Evolutionary conservation across 1,140 invertebrate species (phyloP).

Genomic region (Drosophila seguyi): DNA sequence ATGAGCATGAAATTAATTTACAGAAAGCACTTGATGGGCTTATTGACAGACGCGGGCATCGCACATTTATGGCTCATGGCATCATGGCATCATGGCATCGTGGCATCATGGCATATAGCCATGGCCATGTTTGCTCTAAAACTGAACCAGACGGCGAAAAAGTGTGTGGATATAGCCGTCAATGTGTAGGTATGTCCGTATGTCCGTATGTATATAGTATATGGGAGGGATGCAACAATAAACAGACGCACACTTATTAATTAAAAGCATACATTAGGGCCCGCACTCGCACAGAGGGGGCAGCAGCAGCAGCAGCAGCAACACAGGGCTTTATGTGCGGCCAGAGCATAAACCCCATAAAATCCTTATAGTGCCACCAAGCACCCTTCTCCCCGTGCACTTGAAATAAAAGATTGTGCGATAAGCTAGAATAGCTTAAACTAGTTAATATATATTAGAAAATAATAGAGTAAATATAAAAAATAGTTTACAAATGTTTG

Average conservation of each 20-base stretch:
- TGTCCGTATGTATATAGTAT: background rate
- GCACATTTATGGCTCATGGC: conserved; percentile 55
- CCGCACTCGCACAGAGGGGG: conserved; percentile 22
- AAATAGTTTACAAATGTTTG: background rate
- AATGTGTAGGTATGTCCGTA: background rate
- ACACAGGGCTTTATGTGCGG: conserved; percentile 68
- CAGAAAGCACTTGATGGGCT: conserved; percentile 76
- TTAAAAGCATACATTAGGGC: conserved; percentile 73
- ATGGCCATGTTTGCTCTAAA: conserved; percentile 71
- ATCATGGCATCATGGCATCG: too few species aligned
- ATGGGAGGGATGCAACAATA: conserved; percentile 56
- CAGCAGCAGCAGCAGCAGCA: conserved; percentile 29
- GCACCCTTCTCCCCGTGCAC: conserved; percentile 2
- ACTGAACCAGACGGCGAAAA: conserved; percentile 36
- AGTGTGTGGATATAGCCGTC: background rate
- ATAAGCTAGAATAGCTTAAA: background rate
- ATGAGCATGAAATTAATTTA: conserved; percentile 81
- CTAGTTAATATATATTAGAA: background rate
- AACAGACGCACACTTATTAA: conserved; percentile 73
- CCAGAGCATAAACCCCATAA: conserved; percentile 58
- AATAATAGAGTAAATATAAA: background rate
- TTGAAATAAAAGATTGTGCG: background rate
- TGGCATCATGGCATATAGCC: too few species aligned
- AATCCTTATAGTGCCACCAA: conserved; percentile 26
- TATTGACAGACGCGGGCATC: conserved; percentile 65